A percentile compares a stretch with the other conserved stretches of the same genome.
Conservation (phyloP, 35 echinoderm and acorn worm species). For the Apostichopus californicus region DNA sequence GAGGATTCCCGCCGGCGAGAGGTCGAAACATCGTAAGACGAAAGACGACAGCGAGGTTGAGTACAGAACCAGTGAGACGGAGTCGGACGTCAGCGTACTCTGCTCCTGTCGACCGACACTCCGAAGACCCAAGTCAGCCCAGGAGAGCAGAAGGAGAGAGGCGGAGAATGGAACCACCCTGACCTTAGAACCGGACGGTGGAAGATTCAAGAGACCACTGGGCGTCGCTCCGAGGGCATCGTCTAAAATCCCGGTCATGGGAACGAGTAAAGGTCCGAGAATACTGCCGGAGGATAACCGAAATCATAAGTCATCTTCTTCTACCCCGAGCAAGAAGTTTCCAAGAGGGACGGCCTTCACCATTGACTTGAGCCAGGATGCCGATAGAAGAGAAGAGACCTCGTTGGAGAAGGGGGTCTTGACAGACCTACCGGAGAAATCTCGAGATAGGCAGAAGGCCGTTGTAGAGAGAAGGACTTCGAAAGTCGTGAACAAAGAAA, state of each 20-base stretch:
- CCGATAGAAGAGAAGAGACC: conserved; percentile 27
- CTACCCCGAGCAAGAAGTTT: neutral
- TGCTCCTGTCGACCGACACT: conserved; percentile 72
- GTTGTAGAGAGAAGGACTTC: conserved; percentile 14
- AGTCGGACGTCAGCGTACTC: conserved; percentile 69
- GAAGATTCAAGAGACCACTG: conserved; percentile 1
- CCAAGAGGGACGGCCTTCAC: conserved; percentile 68
- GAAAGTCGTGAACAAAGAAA: conserved; percentile 43
- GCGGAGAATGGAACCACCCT: neutral
- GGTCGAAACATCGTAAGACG: neutral
- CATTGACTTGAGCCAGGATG: conserved; percentile 57
- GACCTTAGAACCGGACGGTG: neutral
- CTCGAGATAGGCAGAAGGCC: conserved; percentile 15
- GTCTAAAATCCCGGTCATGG: conserved; percentile 41
- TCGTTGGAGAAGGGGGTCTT: conserved; percentile 47
- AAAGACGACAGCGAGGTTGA: conserved; percentile 79
- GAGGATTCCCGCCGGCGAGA: neutral
- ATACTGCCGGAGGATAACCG: conserved; percentile 4
- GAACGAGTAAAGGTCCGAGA: neutral
- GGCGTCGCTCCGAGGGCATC: conserved; percentile 25
- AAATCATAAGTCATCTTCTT: neutral
- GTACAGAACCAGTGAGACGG: conserved; percentile 71
- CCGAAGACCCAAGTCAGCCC: conserved; percentile 8
- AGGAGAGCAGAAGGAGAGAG: conserved; percentile 8
- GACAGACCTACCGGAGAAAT: conserved; percentile 49